These are phyloP conservation scores for Zapornia atra DNA, from an alignment of 2,113 vertebrate species.

Conservation along the genomic window DNA sequence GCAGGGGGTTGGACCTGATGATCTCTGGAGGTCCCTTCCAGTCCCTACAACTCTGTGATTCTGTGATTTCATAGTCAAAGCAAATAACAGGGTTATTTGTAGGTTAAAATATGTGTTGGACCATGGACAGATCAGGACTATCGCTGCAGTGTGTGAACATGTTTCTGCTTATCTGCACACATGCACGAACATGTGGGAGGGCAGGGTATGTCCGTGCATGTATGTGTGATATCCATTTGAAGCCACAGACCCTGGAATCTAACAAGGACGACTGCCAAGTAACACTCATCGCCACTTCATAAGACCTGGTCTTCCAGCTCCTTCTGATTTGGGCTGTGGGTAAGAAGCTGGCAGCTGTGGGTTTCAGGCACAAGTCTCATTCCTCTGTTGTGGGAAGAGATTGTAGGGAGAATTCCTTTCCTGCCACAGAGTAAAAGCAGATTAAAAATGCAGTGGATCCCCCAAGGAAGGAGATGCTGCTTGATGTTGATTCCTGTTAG, in stretches of 20 bases:
- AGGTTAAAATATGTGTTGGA: not conserved
- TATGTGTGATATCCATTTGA: not conserved
- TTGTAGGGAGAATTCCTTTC: not conserved
- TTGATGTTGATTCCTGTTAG: not conserved
- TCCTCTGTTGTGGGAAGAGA: not conserved
- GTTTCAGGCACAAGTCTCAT: not conserved
- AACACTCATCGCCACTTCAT: not conserved
- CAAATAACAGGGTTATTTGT: not conserved
- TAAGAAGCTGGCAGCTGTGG: not conserved
- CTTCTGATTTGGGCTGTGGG: not conserved
- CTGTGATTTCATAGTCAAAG: too few species aligned
- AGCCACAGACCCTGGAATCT: not conserved
- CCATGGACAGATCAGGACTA: rapidly evolving
- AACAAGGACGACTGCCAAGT: not conserved
- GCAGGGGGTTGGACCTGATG: too few species aligned
- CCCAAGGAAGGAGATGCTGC: not conserved
- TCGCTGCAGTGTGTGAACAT: rapidly evolving
- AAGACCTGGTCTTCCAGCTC: not conserved
- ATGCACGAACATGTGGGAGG: not conserved
- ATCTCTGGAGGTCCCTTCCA: too few species aligned
- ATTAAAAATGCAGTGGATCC: not conserved
- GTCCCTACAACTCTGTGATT: too few species aligned
- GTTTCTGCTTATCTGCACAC: not conserved
- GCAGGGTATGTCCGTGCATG: not conserved
- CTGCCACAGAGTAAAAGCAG: rapidly evolving